Percentiles rank a stretch among this genome's conserved stretches.
Evolutionary conservation across 2,888 invertebrate genomes (phyloP).

Genomic region (Sphaerophoria taeniata): DNA sequence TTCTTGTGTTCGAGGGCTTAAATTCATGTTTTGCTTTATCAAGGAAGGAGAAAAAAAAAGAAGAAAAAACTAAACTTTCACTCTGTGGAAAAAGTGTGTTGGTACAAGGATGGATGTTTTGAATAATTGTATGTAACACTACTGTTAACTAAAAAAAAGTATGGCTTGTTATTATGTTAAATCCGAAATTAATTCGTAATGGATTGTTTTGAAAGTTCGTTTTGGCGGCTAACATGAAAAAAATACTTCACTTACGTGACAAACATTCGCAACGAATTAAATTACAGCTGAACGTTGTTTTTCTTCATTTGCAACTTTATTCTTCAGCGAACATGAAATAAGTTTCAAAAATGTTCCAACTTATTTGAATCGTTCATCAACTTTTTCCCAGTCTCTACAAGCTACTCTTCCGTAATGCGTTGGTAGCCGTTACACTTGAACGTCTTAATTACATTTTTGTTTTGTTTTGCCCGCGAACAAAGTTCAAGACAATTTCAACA

Average conservation of each 20-base stretch:
- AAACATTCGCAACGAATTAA: background rate
- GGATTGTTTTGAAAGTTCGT: background rate
- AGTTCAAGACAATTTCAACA: background rate
- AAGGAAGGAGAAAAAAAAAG: background rate
- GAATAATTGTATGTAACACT: conserved; percentile 55
- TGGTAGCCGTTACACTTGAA: no score
- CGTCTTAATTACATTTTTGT: background rate
- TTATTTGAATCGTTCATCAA: no score
- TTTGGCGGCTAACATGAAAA: background rate
- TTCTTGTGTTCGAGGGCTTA: conserved; percentile 38
- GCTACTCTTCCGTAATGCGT: no score
- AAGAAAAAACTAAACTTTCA: background rate
- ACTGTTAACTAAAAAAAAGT: background rate
- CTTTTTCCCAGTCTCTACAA: no score
- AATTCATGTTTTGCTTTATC: conserved; percentile 57
- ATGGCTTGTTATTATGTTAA: conserved; percentile 19
- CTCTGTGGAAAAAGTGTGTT: conserved; percentile 4
- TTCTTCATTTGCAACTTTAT: background rate
- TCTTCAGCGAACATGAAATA: no score
- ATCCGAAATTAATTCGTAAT: conserved; percentile 39
- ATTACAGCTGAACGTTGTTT: background rate
- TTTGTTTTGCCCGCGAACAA: background rate
- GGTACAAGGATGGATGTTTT: conserved; percentile 45
- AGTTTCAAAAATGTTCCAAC: background rate
- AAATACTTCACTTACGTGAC: background rate